A percentile compares a stretch with the other conserved stretches of the same genome.
These are phyloP conservation scores for Ostrea denselamellosa DNA, from an alignment of 1,140 invertebrate genomes.

Conservation along the genomic window DNA sequence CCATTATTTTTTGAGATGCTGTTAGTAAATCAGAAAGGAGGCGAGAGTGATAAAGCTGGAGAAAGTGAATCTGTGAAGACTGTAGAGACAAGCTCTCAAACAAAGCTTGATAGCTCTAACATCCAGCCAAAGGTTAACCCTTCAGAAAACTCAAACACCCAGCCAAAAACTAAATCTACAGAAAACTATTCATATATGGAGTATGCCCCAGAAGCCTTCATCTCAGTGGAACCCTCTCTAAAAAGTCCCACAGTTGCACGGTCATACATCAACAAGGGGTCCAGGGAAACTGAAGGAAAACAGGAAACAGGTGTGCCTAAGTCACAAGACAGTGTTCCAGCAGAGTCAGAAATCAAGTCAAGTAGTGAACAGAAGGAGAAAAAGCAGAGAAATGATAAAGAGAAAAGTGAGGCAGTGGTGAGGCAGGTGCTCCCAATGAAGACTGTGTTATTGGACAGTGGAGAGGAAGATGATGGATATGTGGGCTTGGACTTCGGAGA, in stretches of 20 bases:
- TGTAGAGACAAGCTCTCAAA: not conserved
- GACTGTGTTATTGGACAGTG: not conserved
- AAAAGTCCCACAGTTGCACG: not conserved
- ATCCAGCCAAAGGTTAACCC: not conserved
- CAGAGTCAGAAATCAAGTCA: not conserved
- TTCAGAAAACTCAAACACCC: not conserved
- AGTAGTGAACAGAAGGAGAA: not conserved
- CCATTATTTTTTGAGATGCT: not conserved
- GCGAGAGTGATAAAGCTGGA: conserved; percentile 31
- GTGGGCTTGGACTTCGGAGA: conserved; percentile 50
- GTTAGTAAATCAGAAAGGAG: not conserved
- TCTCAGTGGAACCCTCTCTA: not conserved
- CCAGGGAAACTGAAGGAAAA: conserved; percentile 24
- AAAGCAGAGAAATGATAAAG: not conserved
- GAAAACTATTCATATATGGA: conserved; percentile 45
- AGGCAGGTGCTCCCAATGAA: conserved; percentile 17
- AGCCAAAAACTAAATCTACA: not conserved
- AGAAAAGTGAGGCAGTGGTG: not conserved
- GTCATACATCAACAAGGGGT: not conserved
- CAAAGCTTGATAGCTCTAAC: not conserved
- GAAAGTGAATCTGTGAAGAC: conserved; percentile 36
- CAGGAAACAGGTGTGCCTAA: not conserved
- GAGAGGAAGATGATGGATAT: conserved; percentile 49
- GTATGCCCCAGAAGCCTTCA: conserved; percentile 27
- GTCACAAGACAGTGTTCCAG: not conserved